Percentiles rank a stretch among this genome's conserved stretches.
Evolutionary conservation across 2,113 vertebrate species (phyloP).

Genomic region (Oryzias melastigma): DNA sequence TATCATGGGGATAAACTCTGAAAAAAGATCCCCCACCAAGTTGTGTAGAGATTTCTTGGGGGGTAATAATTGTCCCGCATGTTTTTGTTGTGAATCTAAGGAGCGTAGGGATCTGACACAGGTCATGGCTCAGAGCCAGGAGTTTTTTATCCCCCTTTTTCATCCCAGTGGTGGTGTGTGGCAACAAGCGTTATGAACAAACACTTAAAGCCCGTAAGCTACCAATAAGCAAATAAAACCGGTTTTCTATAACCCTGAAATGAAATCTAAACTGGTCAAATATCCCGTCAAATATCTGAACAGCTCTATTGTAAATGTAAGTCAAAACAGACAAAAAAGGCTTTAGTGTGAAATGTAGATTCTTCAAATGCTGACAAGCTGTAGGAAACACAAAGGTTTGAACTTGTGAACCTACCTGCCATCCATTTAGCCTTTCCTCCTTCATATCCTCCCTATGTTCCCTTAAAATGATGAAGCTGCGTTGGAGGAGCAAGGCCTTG

Average conservation of each 20-base stretch:
- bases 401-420: slow-evolving; percentile 46
- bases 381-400: slow-evolving; percentile 33
- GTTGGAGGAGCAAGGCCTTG: slow-evolving; percentile 43
- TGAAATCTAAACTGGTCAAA: no score
- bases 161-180: no score
- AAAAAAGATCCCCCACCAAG: slow-evolving; percentile 13
- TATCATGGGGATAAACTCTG: slow-evolving; percentile 3
- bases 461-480: slow-evolving; percentile 40
- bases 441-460: slow-evolving; percentile 50
- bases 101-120: slow-evolving; percentile 2
- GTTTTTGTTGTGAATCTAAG: slow-evolving; percentile 8
- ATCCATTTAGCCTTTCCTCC: slow-evolving; percentile 49
- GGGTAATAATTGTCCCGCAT: slow-evolving; percentile 8
- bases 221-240: no score
- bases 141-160: neutral
- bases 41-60: slow-evolving; percentile 3
- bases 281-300: neutral
- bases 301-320: neutral
- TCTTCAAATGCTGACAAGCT: neutral
- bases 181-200: no score
- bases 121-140: slow-evolving; percentile 13
- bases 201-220: no score
- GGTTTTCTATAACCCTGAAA: no score
- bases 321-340: neutral
- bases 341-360: neutral